Evolutionary conservation across 35 echinoderm and acorn worm genomes (phyloP).

Genomic region (Lytechinus pictus): DNA sequence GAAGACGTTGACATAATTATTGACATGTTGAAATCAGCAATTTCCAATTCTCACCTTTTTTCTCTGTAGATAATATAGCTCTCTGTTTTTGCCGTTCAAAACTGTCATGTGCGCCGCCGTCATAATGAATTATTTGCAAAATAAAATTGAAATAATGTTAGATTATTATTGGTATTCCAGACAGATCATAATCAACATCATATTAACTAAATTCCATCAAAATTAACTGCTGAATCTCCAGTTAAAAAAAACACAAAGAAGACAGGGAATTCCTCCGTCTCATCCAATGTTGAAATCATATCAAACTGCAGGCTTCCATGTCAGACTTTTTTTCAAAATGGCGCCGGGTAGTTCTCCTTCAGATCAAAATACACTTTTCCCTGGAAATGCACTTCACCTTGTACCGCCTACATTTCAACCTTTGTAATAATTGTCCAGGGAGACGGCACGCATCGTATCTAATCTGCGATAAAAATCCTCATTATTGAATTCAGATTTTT

Average conservation of each 20-base stretch:
- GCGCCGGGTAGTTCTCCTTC: neutral
- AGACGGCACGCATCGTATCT: neutral
- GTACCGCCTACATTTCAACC: neutral
- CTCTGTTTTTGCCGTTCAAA: no score
- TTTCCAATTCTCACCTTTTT: no score
- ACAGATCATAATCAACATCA: no score
- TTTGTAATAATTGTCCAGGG: neutral
- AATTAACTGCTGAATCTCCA: neutral
- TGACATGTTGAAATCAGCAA: no score
- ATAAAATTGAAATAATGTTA: no score
- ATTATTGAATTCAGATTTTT: neutral
- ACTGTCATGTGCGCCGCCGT: no score
- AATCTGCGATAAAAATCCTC: neutral
- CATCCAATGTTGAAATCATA: neutral
- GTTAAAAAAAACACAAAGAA: neutral
- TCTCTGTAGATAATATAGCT: no score
- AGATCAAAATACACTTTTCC: neutral
- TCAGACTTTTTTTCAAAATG: neutral
- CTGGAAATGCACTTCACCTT: neutral
- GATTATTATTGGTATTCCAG: no score
- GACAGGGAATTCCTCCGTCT: neutral
- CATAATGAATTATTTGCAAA: no score
- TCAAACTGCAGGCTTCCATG: neutral
- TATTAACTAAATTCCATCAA: no score
- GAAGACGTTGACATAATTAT: no score